Evolutionary conservation across 2,797 vertebrate species (phyloP), one percentile per base, ranked within the genome.

Genomic region (Gadopsis marmoratus): DNA sequence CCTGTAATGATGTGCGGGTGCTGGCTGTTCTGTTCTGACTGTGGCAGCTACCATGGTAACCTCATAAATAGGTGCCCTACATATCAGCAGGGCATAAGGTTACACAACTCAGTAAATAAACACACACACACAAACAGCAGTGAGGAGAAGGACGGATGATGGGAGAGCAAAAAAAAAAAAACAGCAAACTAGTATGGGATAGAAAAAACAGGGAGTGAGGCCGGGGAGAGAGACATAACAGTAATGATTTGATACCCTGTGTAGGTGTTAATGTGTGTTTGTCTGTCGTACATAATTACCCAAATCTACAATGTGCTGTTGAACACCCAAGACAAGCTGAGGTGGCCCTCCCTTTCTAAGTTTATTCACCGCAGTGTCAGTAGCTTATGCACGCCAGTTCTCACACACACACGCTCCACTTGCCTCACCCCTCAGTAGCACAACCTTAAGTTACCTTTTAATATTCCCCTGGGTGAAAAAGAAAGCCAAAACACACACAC

Each of bases 61-160:
- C 82, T 95, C 92, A 92, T 94, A 94, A 95, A 95, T 94, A 95
- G 91, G 88, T 89, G 90, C 75, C 93, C 87, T 92, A 93, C 89
- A 94, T 92, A 93, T 93, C 85, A 88, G 84, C 75, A 82, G 81
- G 91, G 93, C 92, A 90, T 94, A 92, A 93, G 90, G 91, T 95
- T 94, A 94, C 93, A 90, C 78, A 86, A 84, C 86, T 92, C 75
- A 75, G 87, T 89, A 91, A 93, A 93, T 92, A 93, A 93, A 94
- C 90, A 95, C 26, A 26, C 26, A 88, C 79, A 79, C 41, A 51
- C 59, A 78, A 78, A 85, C 80, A 83, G 76, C 69, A 76, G 72
- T 33, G 69, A 59, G 51, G 72, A 73, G 58, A 74, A 55, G 37
- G 59, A 59, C 47, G 62, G 70, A 78, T 51, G 64, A 48, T 72